Evolutionary conservation across 1,140 invertebrate species (phyloP).

Genomic region (silkworm (Bombyx mori)): DNA sequence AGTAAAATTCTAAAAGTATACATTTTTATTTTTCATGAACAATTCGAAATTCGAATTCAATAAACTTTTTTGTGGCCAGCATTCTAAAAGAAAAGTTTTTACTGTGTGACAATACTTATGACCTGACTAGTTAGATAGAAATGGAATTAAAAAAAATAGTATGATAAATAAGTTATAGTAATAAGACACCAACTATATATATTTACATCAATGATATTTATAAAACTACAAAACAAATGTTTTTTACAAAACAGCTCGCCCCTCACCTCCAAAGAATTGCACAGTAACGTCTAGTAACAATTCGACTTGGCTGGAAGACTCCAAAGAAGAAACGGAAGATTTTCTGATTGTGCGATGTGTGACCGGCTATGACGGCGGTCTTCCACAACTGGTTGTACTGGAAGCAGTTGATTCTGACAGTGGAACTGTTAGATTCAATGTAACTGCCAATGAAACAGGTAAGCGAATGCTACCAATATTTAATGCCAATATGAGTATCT

Average conservation of each 20-base stretch:
- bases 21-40: too few relatives aligned
- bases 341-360: conserved; percentile 47
- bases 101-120: too few relatives aligned
- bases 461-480: conserved; percentile 12
- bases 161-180: too few relatives aligned
- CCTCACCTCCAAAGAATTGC: conserved; percentile 54
- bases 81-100: too few relatives aligned
- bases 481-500: too few relatives aligned
- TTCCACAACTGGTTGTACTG: conserved; percentile 49
- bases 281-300: conserved; percentile 45
- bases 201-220: too few relatives aligned
- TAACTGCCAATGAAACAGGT: conserved; percentile 59
- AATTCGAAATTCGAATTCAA: too few relatives aligned
- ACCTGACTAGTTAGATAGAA: too few relatives aligned
- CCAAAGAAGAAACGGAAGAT: conserved; percentile 36
- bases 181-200: too few relatives aligned
- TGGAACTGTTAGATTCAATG: conserved; percentile 40
- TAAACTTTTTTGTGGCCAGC: too few relatives aligned
- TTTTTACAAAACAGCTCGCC: conserved; percentile 33
- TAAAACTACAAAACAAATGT: not conserved
- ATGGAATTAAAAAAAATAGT: too few relatives aligned
- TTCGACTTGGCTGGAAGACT: conserved; percentile 50
- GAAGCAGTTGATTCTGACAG: conserved; percentile 46
- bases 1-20: too few relatives aligned
- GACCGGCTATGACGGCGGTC: conserved; percentile 51